A percentile compares a stretch with the other conserved stretches of the same genome.
These are phyloP conservation scores for Galleria mellonella DNA, from an alignment of 1,140 invertebrate genomes.

Conservation along the genomic window DNA sequence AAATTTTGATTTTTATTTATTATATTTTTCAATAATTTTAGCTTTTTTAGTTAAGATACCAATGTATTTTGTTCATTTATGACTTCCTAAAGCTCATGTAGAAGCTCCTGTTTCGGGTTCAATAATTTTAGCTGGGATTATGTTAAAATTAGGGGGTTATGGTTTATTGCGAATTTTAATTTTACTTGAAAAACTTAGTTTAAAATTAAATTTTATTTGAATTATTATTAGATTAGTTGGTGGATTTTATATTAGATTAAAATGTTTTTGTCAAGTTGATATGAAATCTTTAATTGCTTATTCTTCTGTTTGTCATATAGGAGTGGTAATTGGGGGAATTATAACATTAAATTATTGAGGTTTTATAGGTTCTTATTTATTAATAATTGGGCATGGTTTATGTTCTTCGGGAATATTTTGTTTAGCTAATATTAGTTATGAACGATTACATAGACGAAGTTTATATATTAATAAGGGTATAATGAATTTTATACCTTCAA, in stretches of 20 bases:
- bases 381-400: constrained; percentile 80
- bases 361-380: constrained; percentile 63
- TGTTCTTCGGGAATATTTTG: constrained; percentile 82
- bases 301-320: constrained; percentile 78
- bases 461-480: constrained; percentile 67
- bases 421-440: constrained; percentile 80
- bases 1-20: constrained; percentile 60
- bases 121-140: constrained; percentile 81
- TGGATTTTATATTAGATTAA: constrained; percentile 72
- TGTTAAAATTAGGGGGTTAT: constrained; percentile 81
- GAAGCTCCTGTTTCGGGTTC: constrained; percentile 81
- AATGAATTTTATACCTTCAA: constrained; percentile 64
- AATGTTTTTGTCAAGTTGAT: constrained; percentile 78
- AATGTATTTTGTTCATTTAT: constrained; percentile 81
- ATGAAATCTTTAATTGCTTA: constrained; percentile 79
- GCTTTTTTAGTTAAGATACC: constrained; percentile 83
- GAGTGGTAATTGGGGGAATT: constrained; percentile 67
- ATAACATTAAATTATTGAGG: constrained; percentile 67
- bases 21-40: constrained; percentile 73
- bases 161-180: constrained; percentile 75
- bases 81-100: constrained; percentile 83
- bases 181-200: constrained; percentile 52
- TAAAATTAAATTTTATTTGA: constrained; percentile 67
- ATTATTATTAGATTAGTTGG: constrained; percentile 75
- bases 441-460: constrained; percentile 64